These are phyloP conservation scores for Apogon hyalosoma DNA, from an alignment of 2,797 vertebrate species.

Conservation along the genomic window DNA sequence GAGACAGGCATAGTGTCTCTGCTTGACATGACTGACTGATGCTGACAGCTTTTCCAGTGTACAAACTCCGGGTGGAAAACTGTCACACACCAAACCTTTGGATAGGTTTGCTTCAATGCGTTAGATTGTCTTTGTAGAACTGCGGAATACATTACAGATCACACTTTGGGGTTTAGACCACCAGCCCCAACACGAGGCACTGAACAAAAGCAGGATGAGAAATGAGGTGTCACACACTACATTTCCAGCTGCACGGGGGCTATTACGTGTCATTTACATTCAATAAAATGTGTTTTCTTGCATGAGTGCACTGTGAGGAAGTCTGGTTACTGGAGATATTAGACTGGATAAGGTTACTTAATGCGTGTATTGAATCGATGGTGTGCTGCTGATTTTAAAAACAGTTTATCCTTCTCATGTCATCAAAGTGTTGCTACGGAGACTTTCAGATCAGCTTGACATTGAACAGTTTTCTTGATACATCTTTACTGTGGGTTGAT, in stretches of 20 bases:
- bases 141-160: conserved; percentile 66
- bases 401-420: conserved; percentile 27
- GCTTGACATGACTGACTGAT: conserved; percentile 75
- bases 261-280: conserved; percentile 74
- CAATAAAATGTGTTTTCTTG: conserved; percentile 54
- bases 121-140: conserved; percentile 58
- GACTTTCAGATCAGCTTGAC: conserved; percentile 1
- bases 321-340: conserved; percentile 41
- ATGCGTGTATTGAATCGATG: conserved; percentile 32
- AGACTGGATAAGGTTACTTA: conserved; percentile 39
- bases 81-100: conserved; percentile 66
- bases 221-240: conserved; percentile 69
- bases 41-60: conserved; percentile 67
- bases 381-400: conserved; percentile 16
- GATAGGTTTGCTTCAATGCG: conserved; percentile 52
- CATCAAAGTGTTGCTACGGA: conserved; percentile 14
- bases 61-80: conserved; percentile 67
- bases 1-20: conserved; percentile 66
- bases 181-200: conserved; percentile 59
- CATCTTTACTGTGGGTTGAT: not conserved
- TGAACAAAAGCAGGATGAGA: conserved; percentile 69
- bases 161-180: conserved; percentile 48
- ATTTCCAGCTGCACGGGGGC: conserved; percentile 61
- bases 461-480: not conserved
- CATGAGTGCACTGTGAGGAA: conserved; percentile 53